Base-by-base conservation (phyloP, 2,797 vertebrate genomes). In the Thaleichthys pacificus region DNA sequence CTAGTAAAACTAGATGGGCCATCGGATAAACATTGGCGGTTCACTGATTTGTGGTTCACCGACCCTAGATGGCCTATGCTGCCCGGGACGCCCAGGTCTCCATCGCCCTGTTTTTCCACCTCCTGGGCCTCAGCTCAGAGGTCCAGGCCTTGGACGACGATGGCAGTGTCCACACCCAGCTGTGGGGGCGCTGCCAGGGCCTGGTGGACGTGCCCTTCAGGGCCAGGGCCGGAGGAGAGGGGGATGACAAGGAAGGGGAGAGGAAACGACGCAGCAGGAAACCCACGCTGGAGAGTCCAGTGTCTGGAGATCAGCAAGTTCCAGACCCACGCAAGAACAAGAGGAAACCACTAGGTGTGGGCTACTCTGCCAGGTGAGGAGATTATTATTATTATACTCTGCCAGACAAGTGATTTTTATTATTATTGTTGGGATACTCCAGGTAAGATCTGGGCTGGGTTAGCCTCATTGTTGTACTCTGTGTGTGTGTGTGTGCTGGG, bases 41-140 rank as follows among this genome's bases (percentile, higher is more conserved):
- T 54, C 17, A 54, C 17, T 54, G 14, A 17, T 28, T 28, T 2
- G 26, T 30, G 28, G 28, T 30, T 30, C 28, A 4, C n/a, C 70
- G 3, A 0, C 32, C 64, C 1, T 71, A 99, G 98, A 89, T 97
- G 82, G 90, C 85, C 0, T 98, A 99, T 51, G 98, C 98, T 64
- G 97, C 96, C 76, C 92, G 91, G 78, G 97, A 99, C 72, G 97
- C 97, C 56, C 97, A 98, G 82, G 91, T 97, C 5, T 99, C 98
- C 0, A 77, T 98, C 57, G 97, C 94, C 61, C 91, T 99, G 58
- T 99, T 99, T 88, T 90, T 97, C 77, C 93, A 92, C 72, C 92
- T 99, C 78, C 87, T 98, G 77, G 93, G 90, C 68, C 89, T 93
- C 74, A 71, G 80, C 78, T 69, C 92, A 47, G 79, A 83, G 81